These are phyloP conservation scores for Eulemur rubriventer DNA, from an alignment of 2,797 vertebrate genomes.

Conservation along the genomic window DNA sequence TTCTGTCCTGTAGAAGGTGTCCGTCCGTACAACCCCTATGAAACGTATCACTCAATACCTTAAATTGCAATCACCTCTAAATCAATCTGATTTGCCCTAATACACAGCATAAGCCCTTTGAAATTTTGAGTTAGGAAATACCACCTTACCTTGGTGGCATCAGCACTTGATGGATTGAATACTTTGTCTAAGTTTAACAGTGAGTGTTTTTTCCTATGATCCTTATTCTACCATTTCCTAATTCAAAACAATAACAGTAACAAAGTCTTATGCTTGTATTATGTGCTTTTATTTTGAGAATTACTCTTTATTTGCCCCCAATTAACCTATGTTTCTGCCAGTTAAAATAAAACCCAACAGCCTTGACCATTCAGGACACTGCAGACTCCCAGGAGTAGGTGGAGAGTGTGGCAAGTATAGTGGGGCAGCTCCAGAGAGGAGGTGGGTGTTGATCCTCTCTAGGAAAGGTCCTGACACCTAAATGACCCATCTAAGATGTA, in stretches of 20 bases:
- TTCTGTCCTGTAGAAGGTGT: neutral
- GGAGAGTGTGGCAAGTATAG: neutral
- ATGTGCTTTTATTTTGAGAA: neutral
- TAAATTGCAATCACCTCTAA: neutral
- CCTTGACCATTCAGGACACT: neutral
- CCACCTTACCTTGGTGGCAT: neutral
- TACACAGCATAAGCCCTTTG: neutral
- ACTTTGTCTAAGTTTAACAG: neutral
- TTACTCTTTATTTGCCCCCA: neutral
- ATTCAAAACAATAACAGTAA: neutral
- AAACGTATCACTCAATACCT: neutral
- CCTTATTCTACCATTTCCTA: neutral
- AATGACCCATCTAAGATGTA: neutral
- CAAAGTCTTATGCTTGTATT: neutral
- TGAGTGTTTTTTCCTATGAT: neutral
- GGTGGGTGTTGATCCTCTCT: neutral
- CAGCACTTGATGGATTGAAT: neutral
- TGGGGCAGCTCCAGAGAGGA: neutral
- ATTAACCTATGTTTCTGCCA: neutral
- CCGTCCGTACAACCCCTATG: neutral
- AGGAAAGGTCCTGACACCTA: neutral
- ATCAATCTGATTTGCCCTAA: neutral
- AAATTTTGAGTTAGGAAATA: neutral
- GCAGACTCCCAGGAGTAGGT: neutral
- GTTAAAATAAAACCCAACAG: neutral